Conservation (phyloP, 2,888 invertebrate genomes). For the Escarpia spicata region DNA sequence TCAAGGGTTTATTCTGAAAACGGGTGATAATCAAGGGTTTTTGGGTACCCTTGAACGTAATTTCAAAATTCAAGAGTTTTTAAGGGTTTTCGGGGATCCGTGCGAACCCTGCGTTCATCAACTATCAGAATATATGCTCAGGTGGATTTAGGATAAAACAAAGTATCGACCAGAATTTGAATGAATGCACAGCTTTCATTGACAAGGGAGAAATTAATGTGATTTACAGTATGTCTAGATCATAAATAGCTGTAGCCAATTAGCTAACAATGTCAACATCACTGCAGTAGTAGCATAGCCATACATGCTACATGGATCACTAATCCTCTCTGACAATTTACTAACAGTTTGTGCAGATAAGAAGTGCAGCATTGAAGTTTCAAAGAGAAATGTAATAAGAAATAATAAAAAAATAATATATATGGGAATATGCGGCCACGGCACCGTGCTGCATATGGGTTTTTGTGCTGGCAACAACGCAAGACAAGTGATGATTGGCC, state of each 20-base stretch:
- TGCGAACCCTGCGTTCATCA: no score
- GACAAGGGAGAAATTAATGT: background rate
- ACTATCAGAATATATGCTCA: background rate
- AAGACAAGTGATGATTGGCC: no score
- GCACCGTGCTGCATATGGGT: no score
- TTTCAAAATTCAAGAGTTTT: no score
- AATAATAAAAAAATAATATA: background rate
- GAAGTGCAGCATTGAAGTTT: background rate
- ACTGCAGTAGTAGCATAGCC: background rate
- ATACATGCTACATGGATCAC: background rate
- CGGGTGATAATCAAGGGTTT: no score
- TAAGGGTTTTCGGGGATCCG: no score
- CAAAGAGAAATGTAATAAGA: background rate
- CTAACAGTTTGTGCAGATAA: background rate
- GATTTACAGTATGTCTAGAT: background rate
- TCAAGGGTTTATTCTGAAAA: no score
- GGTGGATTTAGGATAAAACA: background rate
- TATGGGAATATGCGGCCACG: no score
- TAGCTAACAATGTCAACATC: background rate
- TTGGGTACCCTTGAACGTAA: no score
- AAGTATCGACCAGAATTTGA: background rate
- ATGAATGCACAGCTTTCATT: background rate
- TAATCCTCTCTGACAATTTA: background rate
- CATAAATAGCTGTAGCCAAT: background rate
- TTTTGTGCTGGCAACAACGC: no score